These are phyloP conservation scores for Amiota minor DNA, from an alignment of 2,888 invertebrate species.

Conservation along the genomic window DNA sequence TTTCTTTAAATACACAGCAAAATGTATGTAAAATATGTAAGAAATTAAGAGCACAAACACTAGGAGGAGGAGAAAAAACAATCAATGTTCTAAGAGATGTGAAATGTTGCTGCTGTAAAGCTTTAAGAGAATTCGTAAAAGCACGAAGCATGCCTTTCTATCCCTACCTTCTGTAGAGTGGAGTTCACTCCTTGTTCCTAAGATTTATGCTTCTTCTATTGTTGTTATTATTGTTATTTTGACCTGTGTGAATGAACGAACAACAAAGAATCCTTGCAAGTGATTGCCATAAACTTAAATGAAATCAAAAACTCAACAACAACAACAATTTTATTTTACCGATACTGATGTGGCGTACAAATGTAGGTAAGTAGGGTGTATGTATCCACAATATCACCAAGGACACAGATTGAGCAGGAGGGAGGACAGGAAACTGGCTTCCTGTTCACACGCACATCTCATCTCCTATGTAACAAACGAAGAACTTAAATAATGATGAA, in stretches of 20 bases:
- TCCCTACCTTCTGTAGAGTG: no score
- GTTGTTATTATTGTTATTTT: constrained; percentile 20
- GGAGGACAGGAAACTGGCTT: constrained; percentile 4
- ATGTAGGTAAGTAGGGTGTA: not conserved
- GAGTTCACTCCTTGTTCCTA: no score
- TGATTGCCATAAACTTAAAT: constrained; percentile 24
- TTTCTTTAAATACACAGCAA: no score
- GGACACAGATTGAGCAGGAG: no score
- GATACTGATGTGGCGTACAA: not conserved
- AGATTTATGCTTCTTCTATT: not conserved
- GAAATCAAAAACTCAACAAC: constrained; percentile 17
- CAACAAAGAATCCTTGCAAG: constrained; percentile 23
- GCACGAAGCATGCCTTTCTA: no score
- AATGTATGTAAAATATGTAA: no score
- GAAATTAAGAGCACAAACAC: no score
- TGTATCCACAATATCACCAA: not conserved
- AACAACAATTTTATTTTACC: not conserved
- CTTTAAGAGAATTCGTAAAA: no score
- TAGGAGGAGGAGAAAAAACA: no score
- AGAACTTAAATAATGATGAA: no score
- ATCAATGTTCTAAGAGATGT: no score
- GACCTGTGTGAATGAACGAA: constrained; percentile 7
- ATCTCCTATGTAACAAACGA: not conserved
- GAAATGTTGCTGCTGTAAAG: no score
- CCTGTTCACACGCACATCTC: constrained; percentile 10